Evolutionary conservation across 2,888 invertebrate species (phyloP).

Genomic region (Alviniconcha strummeri): DNA sequence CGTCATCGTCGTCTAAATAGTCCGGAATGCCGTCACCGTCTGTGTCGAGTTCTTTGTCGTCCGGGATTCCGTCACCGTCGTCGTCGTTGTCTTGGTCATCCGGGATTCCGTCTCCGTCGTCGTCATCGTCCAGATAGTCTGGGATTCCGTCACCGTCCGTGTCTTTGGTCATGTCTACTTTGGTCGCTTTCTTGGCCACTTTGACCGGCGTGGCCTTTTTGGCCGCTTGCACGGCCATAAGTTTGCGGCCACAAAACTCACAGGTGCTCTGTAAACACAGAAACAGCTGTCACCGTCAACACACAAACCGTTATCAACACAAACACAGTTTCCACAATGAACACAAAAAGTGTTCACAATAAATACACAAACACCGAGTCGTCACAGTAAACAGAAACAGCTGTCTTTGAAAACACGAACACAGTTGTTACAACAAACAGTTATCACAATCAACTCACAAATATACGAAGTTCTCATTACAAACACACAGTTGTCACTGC

Average conservation of each 20-base stretch:
- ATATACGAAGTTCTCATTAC: no score
- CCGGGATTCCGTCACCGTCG: conserved; percentile 60
- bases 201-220: conserved; percentile 16
- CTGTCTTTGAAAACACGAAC: no score
- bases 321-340: conserved; percentile 52
- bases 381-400: conserved; percentile 43
- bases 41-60: conserved; percentile 58
- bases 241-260: conserved; percentile 56
- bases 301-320: conserved; percentile 50
- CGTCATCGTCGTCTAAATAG: conserved; percentile 52
- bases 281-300: conserved; percentile 45
- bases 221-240: conserved; percentile 48
- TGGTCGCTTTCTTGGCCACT: conserved; percentile 21
- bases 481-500: no score
- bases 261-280: conserved; percentile 53
- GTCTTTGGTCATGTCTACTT: conserved; percentile 49
- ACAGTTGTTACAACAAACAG: no score
- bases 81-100: conserved; percentile 52
- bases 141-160: conserved; percentile 47
- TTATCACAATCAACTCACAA: no score
- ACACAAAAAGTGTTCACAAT: conserved; percentile 50
- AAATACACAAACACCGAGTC: conserved; percentile 50
- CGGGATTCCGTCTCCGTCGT: conserved; percentile 67
- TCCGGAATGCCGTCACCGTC: conserved; percentile 60
- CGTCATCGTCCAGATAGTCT: conserved; percentile 44